Evolutionary conservation across 37 sponge, comb jelly and placozoan species (phyloP), one percentile per base, ranked within the genome.

Genomic region (Halichondria panicea): DNA sequence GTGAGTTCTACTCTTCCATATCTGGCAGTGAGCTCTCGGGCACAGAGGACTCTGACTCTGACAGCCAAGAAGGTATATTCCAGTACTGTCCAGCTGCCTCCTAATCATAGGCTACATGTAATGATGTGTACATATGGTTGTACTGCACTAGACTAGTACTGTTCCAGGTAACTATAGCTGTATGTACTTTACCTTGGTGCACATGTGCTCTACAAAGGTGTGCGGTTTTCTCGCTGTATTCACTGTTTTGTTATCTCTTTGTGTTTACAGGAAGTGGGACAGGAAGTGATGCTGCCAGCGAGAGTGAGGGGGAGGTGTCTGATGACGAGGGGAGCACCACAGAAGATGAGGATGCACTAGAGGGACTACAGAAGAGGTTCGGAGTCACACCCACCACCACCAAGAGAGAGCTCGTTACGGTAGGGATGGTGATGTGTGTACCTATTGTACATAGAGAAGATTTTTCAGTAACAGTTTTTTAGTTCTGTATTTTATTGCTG

Each of bases 21-120:
- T 86, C 87, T 41, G 82, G 84, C 25, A 59, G 70, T 57, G 90
- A 83, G 31, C 81, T 79, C 6, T 88, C 86, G n/a, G 82, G 86
- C 12, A 67, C 67, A 52, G 92, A 92, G 25, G 86, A 84, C 8
- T 82, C 83, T 6, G 83, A 72, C 8, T 18, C 28, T 50, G 83
- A 69, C 8, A 56, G 61, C 64, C 64, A 76, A 75, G 63, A 45
- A 57, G 68, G 79, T 69, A 43, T 15, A 45, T 19, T 18, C 27
- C 11, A 48, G 11, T 11, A 48, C 13, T 60, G n/a, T 60, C 24
- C 22, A 60, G 8, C 11, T 27, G 52, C 15, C 11, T 15, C 11
- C 15, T 11, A 18, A 48, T 48, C 11, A 18, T 18, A 11, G 52
- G 11, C 13, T 48, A 15, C 15, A 15, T 48, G 52, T 48, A 15